phyloP scores from a whole-genome alignment of 1,140 invertebrate genomes.

The Vollenhovia emeryi region DNA sequence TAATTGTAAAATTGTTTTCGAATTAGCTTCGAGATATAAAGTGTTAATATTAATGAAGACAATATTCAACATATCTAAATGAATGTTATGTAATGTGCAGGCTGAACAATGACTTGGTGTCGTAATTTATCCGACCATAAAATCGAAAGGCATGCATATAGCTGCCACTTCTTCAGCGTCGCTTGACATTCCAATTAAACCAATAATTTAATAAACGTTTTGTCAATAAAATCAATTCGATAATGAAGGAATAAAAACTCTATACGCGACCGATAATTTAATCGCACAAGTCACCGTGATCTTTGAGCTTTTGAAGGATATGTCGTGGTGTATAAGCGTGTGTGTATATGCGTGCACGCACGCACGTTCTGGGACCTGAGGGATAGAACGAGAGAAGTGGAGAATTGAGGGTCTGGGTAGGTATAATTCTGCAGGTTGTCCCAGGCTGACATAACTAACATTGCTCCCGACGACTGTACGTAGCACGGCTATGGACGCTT shows the following conservation, averaged over 20 bases:
- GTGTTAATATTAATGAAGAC: background rate
- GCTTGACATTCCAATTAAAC: background rate
- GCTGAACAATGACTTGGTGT: background rate
- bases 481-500: conserved; percentile 63
- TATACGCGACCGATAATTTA: background rate
- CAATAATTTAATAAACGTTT: conserved; percentile 6
- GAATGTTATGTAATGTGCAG: background rate
- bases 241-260: background rate
- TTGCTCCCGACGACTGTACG: conserved; percentile 58
- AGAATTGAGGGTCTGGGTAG: conserved; percentile 47
- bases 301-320: background rate
- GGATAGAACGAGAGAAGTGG: conserved; percentile 26
- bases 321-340: background rate
- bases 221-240: background rate
- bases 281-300: background rate
- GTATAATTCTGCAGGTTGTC: conserved; percentile 70
- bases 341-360: background rate
- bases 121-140: background rate
- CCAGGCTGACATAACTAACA: conserved; percentile 68
- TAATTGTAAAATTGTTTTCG: background rate
- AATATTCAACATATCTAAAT: conserved; percentile 1
- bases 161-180: background rate
- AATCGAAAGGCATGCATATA: background rate
- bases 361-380: background rate
- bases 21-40: background rate